Evolutionary conservation across 2,113 vertebrate species (phyloP).

Genomic region (Gymnorhina tibicen): DNA sequence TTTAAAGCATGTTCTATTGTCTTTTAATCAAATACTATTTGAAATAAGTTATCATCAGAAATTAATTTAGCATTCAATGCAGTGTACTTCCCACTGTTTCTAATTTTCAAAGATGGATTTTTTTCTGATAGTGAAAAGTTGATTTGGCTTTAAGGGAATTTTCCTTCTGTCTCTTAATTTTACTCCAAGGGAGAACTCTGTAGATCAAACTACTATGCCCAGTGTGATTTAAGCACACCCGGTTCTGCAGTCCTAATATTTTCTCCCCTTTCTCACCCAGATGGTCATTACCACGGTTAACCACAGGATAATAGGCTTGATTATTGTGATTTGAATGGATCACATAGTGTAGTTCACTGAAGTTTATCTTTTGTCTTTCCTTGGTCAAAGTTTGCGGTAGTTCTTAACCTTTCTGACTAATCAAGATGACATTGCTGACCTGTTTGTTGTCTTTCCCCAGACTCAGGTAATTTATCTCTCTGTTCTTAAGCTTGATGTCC

Average conservation of each 20-base stretch:
- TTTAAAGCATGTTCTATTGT: constrained; percentile 44
- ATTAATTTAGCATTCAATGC: constrained; percentile 37
- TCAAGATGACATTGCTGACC: background rate
- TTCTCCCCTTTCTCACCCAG: background rate
- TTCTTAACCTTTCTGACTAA: constrained; percentile 15
- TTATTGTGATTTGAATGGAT: background rate
- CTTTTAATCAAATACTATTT: constrained; percentile 53
- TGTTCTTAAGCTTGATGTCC: constrained; percentile 25
- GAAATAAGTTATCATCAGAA: constrained; percentile 41
- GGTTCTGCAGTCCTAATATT: background rate
- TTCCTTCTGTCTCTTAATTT: background rate
- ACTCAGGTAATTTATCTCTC: constrained; percentile 9
- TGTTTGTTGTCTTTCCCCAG: background rate
- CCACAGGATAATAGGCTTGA: background rate
- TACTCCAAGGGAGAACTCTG: background rate
- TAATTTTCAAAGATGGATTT: constrained; percentile 42
- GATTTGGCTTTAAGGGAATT: background rate
- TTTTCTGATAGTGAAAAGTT: constrained; percentile 1
- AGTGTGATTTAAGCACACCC: background rate
- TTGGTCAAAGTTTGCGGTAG: background rate
- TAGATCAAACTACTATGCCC: background rate
- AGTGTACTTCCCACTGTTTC: constrained; percentile 16
- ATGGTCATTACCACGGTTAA: background rate
- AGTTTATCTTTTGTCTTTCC: background rate
- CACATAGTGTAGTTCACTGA: background rate